Evolutionary conservation across 2,797 vertebrate genomes (phyloP).

Genomic region (Melopsittacus undulatus): DNA sequence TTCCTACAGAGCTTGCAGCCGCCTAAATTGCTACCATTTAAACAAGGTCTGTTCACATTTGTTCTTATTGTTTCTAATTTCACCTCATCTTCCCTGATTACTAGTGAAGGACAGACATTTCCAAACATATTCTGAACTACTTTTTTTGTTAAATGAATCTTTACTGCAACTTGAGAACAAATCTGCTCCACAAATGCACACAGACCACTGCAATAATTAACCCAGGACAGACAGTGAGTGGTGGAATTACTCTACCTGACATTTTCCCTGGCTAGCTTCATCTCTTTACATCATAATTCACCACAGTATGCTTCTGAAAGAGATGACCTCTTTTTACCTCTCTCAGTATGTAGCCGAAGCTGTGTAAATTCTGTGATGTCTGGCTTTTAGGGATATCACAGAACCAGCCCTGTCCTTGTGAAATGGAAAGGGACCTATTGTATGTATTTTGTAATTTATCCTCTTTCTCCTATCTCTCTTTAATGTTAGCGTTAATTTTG

Average conservation of each 20-base stretch:
- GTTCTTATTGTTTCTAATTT: background rate
- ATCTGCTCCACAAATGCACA: background rate
- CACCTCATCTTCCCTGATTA: background rate
- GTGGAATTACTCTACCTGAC: background rate
- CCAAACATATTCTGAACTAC: background rate
- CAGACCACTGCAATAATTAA: background rate
- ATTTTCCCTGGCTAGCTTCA: background rate
- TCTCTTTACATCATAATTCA: slow-evolving; percentile 13
- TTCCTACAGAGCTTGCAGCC: background rate
- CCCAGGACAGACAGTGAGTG: background rate
- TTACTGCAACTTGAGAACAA: background rate
- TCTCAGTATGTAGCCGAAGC: slow-evolving; percentile 24
- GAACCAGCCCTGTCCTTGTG: background rate
- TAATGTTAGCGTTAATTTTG: background rate
- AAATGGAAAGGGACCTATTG: background rate
- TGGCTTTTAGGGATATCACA: slow-evolving; percentile 45
- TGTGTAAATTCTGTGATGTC: slow-evolving; percentile 47
- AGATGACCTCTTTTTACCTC: slow-evolving; percentile 37
- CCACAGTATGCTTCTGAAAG: slow-evolving; percentile 15
- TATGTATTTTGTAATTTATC: background rate
- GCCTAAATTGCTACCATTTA: background rate
- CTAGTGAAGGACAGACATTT: background rate
- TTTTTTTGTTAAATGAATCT: background rate
- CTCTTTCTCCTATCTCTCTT: background rate
- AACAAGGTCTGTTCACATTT: background rate